Base-by-base conservation (phyloP, 2,113 vertebrate species). In the Pogonocichla stellata region DNA sequence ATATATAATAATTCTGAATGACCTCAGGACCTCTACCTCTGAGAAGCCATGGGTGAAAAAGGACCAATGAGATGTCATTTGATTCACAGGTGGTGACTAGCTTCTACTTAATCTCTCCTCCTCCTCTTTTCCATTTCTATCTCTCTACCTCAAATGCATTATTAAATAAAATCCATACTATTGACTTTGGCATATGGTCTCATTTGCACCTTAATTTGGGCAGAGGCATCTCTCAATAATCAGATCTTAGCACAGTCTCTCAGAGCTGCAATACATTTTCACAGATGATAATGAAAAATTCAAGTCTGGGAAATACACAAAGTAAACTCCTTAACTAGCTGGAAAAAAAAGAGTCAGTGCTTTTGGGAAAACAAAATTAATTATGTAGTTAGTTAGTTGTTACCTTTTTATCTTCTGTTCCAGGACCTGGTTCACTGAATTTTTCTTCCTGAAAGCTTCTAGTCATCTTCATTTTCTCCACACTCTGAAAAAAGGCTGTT, bases 401-500 rank as follows among this genome's bases (percentile, higher is more conserved):
- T 98, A 98, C 98, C 97, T 98, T 94, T 74, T 95, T 72, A 47
- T 92, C 86, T 92, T 95, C 96, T 79, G 69, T 77, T 88, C 71
- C 90, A 60, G 87, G 50, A 34, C 78, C 34, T 26, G 94, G 93
- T 69, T 98, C 97, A 57, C 96, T 95, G n/a, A 97, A 89, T 88
- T 98, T 98, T 86, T 98, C 98, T 96, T 98, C 98, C 97, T 98
- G 98, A 97, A 99, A 98, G 86, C 97, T 98, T 80, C 98, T 97
- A 96, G 99, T 98, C 42, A 96, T 98, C 96, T 98, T 98, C 92
- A 98, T 98, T 95, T 98, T 98, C 88, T 98, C 98, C 97, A 98
- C 80, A 88, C 98, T 98, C 33, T 97, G 97, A 89, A 98, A 98
- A 96, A 99, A 98, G 15, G 97, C 94, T 93, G 98, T 87, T 25